Evolutionary conservation across 2,113 vertebrate species (phyloP), one percentile per base, ranked within the genome.

Genomic region (Nibea albiflora): DNA sequence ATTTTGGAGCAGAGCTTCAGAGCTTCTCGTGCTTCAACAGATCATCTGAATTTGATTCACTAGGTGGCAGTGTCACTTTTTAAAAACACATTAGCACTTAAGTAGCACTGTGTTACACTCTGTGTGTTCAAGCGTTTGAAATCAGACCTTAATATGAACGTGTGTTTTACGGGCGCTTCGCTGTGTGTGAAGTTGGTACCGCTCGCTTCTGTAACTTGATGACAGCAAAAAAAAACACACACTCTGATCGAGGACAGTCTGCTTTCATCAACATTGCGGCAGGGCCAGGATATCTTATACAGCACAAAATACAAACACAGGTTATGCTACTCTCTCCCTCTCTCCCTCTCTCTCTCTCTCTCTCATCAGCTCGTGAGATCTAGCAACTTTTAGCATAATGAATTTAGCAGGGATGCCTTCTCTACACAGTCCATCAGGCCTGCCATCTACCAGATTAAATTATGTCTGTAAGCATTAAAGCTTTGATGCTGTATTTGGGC

Each of bases 351-450:
- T 1, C 79, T 11, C 67, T 84, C 79, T 52, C 78, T 26, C 80
- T 90, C 86, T 93, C 90, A 79, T 90, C 93, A 91, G 85, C 84
- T 71, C 20, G 84, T 89, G 87, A 90, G 86, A 92, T 93, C 86
- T 90, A 80, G 90, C 90, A 93, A 94, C 92, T 93, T 94, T 93
- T 90, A 91, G 89, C 88, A 89, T 94, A 94, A 94, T 93, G 92
- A 94, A 90, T 94, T 94, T 93, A 94, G 89, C 88, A 78, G 85
- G 88, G 88, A 91, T 87, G 83, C 85, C 89, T 87, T 83, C 91
- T 76, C 89, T 79, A 86, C 91, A 87, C 90, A 91, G 89, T 90
- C 92, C 89, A 93, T 93, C 92, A 92, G 91, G 87, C 85, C 89
- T 84, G 90, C 93, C 92, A 92, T 93, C 90, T 81, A 62, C 76